Conservation (phyloP, 2,888 invertebrate genomes). For the Latrodectus hesperus region DNA sequence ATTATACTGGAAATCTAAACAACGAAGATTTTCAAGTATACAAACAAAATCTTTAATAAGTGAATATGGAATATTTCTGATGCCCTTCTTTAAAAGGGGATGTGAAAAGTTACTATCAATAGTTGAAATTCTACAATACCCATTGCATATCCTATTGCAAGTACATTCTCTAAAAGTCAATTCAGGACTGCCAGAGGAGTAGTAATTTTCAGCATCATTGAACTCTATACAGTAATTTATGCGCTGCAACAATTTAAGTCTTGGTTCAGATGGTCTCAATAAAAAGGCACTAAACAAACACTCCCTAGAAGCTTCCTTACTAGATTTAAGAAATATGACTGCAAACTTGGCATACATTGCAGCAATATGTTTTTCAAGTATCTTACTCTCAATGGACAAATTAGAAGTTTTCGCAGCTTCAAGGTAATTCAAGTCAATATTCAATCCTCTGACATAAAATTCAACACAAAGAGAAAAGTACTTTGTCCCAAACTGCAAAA, state of each 20-base stretch:
- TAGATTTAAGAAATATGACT: slow-evolving; percentile 78
- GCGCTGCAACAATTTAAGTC: slow-evolving; percentile 78
- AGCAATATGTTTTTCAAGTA: slow-evolving; percentile 78
- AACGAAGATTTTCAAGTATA: slow-evolving; percentile 48
- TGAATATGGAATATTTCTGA: slow-evolving; percentile 39
- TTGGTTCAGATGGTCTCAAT: slow-evolving; percentile 81
- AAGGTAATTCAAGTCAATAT: slow-evolving; percentile 84
- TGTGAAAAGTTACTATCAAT: slow-evolving; percentile 20
- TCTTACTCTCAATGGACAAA: slow-evolving; percentile 74
- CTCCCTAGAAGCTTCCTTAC: slow-evolving; percentile 82
- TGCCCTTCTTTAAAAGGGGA: slow-evolving; percentile 47
- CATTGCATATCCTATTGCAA: slow-evolving; percentile 26
- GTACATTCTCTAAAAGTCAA: slow-evolving; percentile 16
- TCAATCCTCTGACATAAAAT: slow-evolving; percentile 83
- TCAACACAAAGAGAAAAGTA: slow-evolving; percentile 82
- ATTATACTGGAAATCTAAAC: slow-evolving; percentile 58
- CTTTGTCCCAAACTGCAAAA: slow-evolving; percentile 71
- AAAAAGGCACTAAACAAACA: slow-evolving; percentile 86
- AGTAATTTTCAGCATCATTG: neutral
- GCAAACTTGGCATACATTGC: slow-evolving; percentile 81
- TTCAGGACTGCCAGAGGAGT: neutral
- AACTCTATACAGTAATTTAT: slow-evolving; percentile 22
- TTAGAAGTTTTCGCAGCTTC: slow-evolving; percentile 75
- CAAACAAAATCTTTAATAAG: slow-evolving; percentile 49
- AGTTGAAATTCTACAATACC: slow-evolving; percentile 4